Evolutionary conservation across 2,797 vertebrate genomes (phyloP).

Genomic region (Etheostoma perlongum): DNA sequence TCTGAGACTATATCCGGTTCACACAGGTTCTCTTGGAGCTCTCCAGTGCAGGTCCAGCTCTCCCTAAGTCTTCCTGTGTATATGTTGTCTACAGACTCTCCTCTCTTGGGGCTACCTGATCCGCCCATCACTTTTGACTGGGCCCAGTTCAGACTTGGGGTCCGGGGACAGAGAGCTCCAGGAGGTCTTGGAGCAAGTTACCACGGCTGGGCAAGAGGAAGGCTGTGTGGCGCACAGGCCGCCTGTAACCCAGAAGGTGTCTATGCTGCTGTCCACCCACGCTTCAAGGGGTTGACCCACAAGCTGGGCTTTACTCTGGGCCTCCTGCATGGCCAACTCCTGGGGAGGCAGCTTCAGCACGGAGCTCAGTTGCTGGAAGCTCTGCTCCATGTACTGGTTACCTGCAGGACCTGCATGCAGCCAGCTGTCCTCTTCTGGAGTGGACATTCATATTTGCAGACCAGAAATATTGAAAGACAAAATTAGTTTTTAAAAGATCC

Average conservation of each 20-base stretch:
- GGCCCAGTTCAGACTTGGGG: constrained; percentile 95
- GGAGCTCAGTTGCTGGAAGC: constrained; percentile 92
- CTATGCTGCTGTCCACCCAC: constrained; percentile 89
- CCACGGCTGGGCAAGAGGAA: constrained; percentile 87
- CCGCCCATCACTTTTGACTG: constrained; percentile 90
- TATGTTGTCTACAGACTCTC: constrained; percentile 17
- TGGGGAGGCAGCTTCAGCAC: constrained; percentile 90
- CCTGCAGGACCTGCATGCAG: constrained; percentile 91
- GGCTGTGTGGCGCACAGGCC: constrained; percentile 77
- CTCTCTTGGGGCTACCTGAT: constrained; percentile 91
- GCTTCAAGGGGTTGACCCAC: constrained; percentile 87
- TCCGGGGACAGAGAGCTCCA: constrained; percentile 98
- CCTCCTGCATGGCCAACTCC: constrained; percentile 81
- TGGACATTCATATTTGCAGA: neutral
- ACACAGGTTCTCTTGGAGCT: constrained; percentile 42
- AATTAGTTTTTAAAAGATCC: neutral
- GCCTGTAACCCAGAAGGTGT: constrained; percentile 84
- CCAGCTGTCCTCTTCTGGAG: constrained; percentile 91
- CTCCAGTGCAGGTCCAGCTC: constrained; percentile 20
- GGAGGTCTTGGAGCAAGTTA: constrained; percentile 88
- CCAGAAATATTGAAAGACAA: neutral
- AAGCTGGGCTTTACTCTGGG: constrained; percentile 81
- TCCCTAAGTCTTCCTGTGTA: constrained; percentile 18
- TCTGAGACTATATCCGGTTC: constrained; percentile 27
- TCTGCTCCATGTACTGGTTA: constrained; percentile 95